Evolutionary conservation across 2,113 vertebrate species (phyloP).

Genomic region (Origma solitaria): DNA sequence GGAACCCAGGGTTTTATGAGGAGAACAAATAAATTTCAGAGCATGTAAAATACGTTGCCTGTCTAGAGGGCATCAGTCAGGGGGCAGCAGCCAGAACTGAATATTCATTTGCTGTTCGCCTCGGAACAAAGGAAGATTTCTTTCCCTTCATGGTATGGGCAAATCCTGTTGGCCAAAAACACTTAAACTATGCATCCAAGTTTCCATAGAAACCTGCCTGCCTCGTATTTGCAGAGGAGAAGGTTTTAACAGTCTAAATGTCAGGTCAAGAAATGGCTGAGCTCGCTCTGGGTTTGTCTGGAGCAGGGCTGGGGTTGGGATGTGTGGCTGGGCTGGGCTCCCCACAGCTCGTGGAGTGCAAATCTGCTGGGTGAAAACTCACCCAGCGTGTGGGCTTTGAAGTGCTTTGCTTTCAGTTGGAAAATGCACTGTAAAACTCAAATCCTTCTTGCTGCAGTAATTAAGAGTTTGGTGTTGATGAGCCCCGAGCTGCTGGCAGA

Average conservation of each 20-base stretch:
- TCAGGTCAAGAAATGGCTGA: background rate
- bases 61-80: background rate
- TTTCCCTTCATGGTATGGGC: slow-evolving; percentile 28
- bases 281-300: background rate
- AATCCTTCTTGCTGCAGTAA: background rate
- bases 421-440: background rate
- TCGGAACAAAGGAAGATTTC: slow-evolving; percentile 38
- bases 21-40: background rate
- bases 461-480: background rate
- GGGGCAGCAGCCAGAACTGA: background rate
- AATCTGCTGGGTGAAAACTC: background rate
- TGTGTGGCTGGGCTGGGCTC: background rate
- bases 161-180: slow-evolving; percentile 3
- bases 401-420: background rate
- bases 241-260: background rate
- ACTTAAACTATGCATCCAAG: background rate
- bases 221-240: background rate
- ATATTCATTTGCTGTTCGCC: background rate
- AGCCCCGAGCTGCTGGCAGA: background rate
- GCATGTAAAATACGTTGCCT: background rate
- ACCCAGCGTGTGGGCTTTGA: background rate
- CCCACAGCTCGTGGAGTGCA: background rate
- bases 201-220: slow-evolving; percentile 50
- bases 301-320: background rate
- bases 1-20: background rate